Conservation (phyloP, 2,797 vertebrate species). For the Nyctibius grandis region DNA sequence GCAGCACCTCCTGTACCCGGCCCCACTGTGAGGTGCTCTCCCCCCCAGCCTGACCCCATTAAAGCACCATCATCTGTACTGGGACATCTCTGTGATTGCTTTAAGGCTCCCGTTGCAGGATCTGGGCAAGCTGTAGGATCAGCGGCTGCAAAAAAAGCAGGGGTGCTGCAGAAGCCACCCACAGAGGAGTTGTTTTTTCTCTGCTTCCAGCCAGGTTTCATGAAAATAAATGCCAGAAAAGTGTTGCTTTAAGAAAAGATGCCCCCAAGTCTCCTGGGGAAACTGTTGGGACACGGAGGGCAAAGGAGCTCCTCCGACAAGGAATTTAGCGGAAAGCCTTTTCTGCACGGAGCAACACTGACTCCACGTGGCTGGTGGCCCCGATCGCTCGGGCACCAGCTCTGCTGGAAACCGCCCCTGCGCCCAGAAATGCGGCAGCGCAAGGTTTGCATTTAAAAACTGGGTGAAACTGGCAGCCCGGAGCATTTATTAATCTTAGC, state of each 20-base stretch:
- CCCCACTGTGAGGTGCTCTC: accelerated
- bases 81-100: neutral
- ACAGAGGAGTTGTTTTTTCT: neutral
- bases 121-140: accelerated
- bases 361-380: neutral
- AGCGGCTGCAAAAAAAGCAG: neutral
- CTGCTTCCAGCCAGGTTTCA: neutral
- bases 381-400: accelerated
- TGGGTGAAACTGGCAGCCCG: neutral
- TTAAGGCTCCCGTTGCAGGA: neutral
- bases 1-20: neutral
- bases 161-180: neutral
- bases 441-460: accelerated
- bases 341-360: neutral
- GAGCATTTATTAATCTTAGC: accelerated
- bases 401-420: neutral
- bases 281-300: neutral
- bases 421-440: accelerated
- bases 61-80: neutral
- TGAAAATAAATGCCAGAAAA: neutral
- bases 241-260: neutral
- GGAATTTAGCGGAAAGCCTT: neutral
- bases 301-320: neutral
- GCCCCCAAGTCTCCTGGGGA: accelerated
- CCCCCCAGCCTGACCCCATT: neutral